Evolutionary conservation across 2,888 invertebrate genomes (phyloP), one percentile per base, ranked within the genome.

Genomic region (Lasioglossum zephyrum): DNA sequence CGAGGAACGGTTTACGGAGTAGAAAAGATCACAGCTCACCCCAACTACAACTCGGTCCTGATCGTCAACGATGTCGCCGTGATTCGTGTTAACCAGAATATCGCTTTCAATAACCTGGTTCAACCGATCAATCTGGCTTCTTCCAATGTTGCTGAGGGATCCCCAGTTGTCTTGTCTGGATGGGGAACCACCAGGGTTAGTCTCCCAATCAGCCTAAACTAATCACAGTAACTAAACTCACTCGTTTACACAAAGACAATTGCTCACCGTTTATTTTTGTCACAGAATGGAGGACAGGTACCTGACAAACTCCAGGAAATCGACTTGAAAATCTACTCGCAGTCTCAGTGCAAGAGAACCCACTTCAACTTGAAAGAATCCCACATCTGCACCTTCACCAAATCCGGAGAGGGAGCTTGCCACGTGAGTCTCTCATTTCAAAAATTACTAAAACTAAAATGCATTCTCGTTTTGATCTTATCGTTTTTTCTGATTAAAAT

Each of bases 351-450:
- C 81, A 84, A 83, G 44, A 4, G 6, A 16, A 2, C 44, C 0
- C 86, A 90, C 16, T 26, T 31, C 13, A 82, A 78, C 36, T 76
- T 94, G 8, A 85, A 53, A 1, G 63, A 83, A 8, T 86, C 88
- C 6, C 92, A 94, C 39, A 92, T 94, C 49, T 94, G 94, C 74
- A 93, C 94, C 22, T 88, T 92, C 41, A 94, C 94, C 0, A 91
- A 91, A 84, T 9, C 2, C 41, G 94, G 94, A 39, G 92, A 94
- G 90, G 94, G 94, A 49, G 94, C 94, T 5, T 94, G 94, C 73
- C 87, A 94, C 79, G 94, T 94, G 70, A 93, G 93, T 92, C 36
- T 26, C 22, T 16, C 6, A 41, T 9, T n/a, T 11, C 16, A 9
- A 63, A 22, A 36, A 36, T 73, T 57, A 66, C 22, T 8, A 60